Base-by-base conservation (phyloP, 2,888 invertebrate genomes). In the Zootermopsis nevadensis region DNA sequence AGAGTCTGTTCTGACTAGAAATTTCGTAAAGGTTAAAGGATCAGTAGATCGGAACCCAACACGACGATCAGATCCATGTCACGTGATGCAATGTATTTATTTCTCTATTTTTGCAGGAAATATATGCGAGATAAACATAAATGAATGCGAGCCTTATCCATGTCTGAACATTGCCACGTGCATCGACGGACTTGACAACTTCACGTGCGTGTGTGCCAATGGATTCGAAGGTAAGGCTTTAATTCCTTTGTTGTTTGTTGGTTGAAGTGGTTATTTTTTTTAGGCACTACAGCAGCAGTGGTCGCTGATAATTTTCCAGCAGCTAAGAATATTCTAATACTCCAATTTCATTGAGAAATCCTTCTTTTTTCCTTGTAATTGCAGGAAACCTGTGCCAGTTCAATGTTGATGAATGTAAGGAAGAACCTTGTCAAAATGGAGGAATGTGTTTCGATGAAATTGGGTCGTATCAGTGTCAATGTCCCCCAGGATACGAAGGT, bases 311-410 rank as follows among this genome's bases (percentile, higher is more conserved):
- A 48, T 19, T 1, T 48, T 0, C 19, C 15, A 48, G 48, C 48
- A 48, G 1, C 3, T 19, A 48, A 12, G 19, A 1, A 48, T 1
- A 48, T 48, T 48, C 3, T 15, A n/a, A n/a, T n/a, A n/a, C n/a
- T n/a, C n/a, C n/a, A n/a, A n/a, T n/a, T n/a, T n/a, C n/a, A n/a
- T n/a, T n/a, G n/a, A n/a, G n/a, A n/a, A n/a, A n/a, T n/a, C 38
- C 4, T 10, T 38, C 6, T 38, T 10, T 53, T 3, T 53, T 53
- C 53, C 15, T 19, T 33, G 15, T 69, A 7, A 74, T 85, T 85
- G 79, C 72, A 92, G 93, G 93, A 60, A 90, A 91, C 0, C 89
- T 89, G 83, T 93, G 93, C 86, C 92, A 93, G 85, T 48, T 85
- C 77, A 88, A 88, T 33, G 84, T 89, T 33, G 89, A 91, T 82